Evolutionary conservation across 2,797 vertebrate species (phyloP), one percentile per base, ranked within the genome.

Genomic region (Garrulus glandarius): DNA sequence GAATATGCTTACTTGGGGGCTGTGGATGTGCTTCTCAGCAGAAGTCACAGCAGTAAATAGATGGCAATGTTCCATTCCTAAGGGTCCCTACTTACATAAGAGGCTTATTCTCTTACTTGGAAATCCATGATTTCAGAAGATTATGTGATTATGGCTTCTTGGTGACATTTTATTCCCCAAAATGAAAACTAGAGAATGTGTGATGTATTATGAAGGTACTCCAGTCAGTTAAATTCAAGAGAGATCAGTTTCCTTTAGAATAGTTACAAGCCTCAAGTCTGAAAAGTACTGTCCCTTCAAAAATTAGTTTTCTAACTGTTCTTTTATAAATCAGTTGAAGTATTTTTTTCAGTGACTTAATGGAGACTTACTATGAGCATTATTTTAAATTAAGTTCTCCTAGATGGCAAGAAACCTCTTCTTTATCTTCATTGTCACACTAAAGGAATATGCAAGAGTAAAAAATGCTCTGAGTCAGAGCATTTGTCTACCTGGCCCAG

Each of bases 1-100:
- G 6, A 61, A 12, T 0, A 3, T 0, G 0, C 7, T 30, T 29
- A 32, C 34, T 5, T 34, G 15, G 21, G 18, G 13, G 5, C 13
- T 17, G 10, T n/a, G 36, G 36, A 16, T 16, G 13, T 29, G 23
- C 34, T 29, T 36, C 50, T 52, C 9, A 15, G 9, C 12, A 57
- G n/a, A 22, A 64, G 11, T 21, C 16, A n/a, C 2, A 41, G 37
- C 1, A 2, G 57, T 44, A 32, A 68, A 69, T 2, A 74, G 32
- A 50, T 16, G 4, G 29, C 14, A 68, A 71, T 1, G 1, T 4
- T 26, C 39, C 21, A 30, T 50, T 61, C 34, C 13, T 4, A 12
- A 10, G 36, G 22, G 37, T 2, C 10, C 17, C 52, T 29, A 5
- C 27, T 61, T 46, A 53, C 18, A 34, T 11, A 75, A 76, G 36